Evolutionary conservation across 2,888 invertebrate species (phyloP), one percentile per base, ranked within the genome.

Genomic region (Spatulosminthurus flaviceps): DNA sequence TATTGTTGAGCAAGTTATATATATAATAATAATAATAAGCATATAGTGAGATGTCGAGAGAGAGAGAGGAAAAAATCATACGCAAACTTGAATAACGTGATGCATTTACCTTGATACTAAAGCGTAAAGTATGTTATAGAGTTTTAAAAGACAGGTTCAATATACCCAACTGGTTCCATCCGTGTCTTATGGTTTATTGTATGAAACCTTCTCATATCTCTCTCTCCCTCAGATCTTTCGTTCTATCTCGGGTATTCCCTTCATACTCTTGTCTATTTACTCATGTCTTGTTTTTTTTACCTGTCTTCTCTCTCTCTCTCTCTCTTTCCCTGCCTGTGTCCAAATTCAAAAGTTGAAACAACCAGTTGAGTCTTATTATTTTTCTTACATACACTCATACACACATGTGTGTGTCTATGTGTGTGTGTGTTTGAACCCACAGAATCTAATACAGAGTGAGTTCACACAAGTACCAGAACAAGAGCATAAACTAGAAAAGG

Each of bases 81-180:
- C 70, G 70, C 74, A 74, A 74, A 61, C 74, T 74, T 61, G 74
- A 60, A 74, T 74, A 74, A 29, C 60, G 60, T 74, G 61, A n/a
- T 61, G 61, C 70, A 34, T 70, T 70, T 64, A 64, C 64, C 64
- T 64, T 64, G 64, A 64, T 64, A 64, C 64, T 26, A 64, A 64
- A 64, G 64, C 64, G 64, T 64, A 64, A 64, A 64, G 64, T 64
- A 64, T 64, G 64, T 64, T 64, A 64, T 64, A 64, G 64, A 64
- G 64, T 64, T 64, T 64, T 64, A 71, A 42, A 71, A 29, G 74
- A 60, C 60, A 74, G 61, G 74, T 74, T 74, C 74, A 74, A 74
- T 74, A 74, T 61, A 74, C 74, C 64, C 64, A 64, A 64, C 64
- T 64, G 64, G 64, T 71, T 41, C 70, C 70, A 71, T 71, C 70